Evolutionary conservation across 1,140 invertebrate genomes (phyloP).

Genomic region (Diplogasteroides magnus): DNA sequence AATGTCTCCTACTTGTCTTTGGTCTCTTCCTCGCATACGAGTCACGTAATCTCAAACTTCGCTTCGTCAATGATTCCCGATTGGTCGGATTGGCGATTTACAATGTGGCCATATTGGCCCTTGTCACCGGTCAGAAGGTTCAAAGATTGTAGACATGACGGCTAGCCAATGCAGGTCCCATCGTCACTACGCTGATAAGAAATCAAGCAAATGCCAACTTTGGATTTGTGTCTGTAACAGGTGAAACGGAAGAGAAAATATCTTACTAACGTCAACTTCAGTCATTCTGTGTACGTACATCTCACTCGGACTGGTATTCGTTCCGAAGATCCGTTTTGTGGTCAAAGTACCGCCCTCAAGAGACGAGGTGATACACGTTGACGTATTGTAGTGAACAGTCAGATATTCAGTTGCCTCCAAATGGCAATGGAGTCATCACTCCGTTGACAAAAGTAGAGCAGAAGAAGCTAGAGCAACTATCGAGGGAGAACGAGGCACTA

Average conservation of each 20-base stretch:
- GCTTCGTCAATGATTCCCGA: constrained; percentile 74
- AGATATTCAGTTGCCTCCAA: constrained; percentile 50
- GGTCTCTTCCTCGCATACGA: constrained; percentile 95
- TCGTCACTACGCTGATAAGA: constrained; percentile 86
- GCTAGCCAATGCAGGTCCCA: constrained; percentile 59
- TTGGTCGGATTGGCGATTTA: constrained; percentile 99
- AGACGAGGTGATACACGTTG: constrained; percentile 27
- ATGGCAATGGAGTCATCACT: constrained; percentile 11
- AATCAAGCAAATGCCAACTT: constrained; percentile 94
- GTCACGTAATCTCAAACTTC: constrained; percentile 84
- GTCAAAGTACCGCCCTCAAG: constrained; percentile 38
- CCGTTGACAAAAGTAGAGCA: constrained; percentile 65
- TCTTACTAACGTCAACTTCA: constrained; percentile 25
- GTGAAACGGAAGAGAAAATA: constrained; percentile 58
- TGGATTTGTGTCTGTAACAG: constrained; percentile 89
- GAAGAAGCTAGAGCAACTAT: constrained; percentile 83
- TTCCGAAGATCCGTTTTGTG: constrained; percentile 49
- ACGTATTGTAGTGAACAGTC: constrained; percentile 16
- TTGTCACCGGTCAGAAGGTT: constrained; percentile 73
- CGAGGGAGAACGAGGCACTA: constrained; percentile 89
- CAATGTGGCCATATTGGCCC: constrained; percentile 90
- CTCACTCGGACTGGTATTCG: constrained; percentile 65
- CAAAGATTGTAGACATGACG: background rate
- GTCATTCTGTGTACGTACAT: constrained; percentile 44
- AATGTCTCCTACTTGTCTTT: constrained; percentile 89